Evolutionary conservation across 2,113 vertebrate genomes (phyloP).

Genomic region (Ranitomeya variabilis): DNA sequence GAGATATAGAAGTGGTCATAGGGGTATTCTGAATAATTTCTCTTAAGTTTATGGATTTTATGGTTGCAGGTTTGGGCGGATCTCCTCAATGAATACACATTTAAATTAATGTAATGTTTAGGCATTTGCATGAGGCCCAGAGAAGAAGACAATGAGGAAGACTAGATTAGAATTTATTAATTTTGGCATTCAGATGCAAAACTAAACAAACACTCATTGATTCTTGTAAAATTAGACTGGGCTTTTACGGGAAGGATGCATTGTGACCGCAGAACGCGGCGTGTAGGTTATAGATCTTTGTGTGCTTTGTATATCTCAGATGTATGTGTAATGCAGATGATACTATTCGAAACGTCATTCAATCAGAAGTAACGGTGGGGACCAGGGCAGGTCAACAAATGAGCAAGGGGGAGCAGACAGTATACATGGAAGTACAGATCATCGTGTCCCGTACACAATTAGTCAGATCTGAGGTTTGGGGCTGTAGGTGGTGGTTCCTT

Average conservation of each 20-base stretch:
- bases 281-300: constrained; percentile 30
- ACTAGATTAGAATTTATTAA: constrained; percentile 38
- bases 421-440: background rate
- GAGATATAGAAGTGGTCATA: background rate
- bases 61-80: background rate
- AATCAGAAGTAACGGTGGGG: background rate
- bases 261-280: constrained; percentile 33
- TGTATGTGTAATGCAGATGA: constrained; percentile 26
- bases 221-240: constrained; percentile 48
- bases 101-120: background rate
- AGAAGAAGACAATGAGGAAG: background rate
- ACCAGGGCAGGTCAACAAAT: background rate
- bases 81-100: background rate
- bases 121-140: constrained; percentile 5
- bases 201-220: constrained; percentile 50
- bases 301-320: constrained; percentile 16
- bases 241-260: constrained; percentile 48
- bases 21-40: background rate
- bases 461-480: background rate
- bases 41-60: constrained; percentile 6
- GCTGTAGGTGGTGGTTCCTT: constrained; percentile 38
- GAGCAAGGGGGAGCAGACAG: background rate
- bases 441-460: background rate
- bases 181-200: constrained; percentile 49
- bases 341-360: background rate